Base-by-base conservation (phyloP, 2,113 vertebrate genomes). In the Lanius collurio region DNA sequence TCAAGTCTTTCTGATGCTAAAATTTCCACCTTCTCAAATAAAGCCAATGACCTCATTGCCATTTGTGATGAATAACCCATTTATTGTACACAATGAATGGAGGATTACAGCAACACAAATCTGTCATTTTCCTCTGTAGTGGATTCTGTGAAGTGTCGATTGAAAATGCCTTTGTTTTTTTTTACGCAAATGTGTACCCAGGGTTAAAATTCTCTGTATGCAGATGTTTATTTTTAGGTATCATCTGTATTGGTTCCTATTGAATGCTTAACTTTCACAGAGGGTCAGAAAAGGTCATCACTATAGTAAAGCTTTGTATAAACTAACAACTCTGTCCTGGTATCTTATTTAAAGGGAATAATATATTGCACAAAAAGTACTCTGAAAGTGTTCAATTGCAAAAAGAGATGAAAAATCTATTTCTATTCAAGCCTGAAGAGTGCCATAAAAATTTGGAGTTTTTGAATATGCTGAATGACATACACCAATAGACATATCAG, bases 201-300 rank as follows among this genome's bases (percentile, higher is more conserved):
- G 93, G 65, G 83, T 96, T 93, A 96, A 75, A 97, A 94, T 69
- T 94, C 94, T 95, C 91, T 79, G 11, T 69, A 94, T 82, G 77
- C 55, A 96, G 83, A 68, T 96, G 62, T 97, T 96, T 97, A 94
- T 96, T 97, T 97, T 97, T 95, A 97, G 85, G 60, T 78, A 92
- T 81, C 82, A 4, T 47, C 77, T 85, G 64, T 42, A 67, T 52
- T 86, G 83, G 84, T 93, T 97, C 41, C 87, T 96, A 86, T 23
- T 62, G 70, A 95, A 90, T 67, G 56, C 92, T 96, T 96, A 96
- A 94, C 83, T 95, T 91, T 91, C 90, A 82, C 13, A 73, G 31
- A 56, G 67, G 76, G 69, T 76, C 86, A 60, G 60, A 89, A 94
- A 86, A 96, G 64, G 67, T 94, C 68, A 59, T 81, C 57, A 35